A percentile compares a stretch with the other conserved stretches of the same genome.
Conservation (phyloP, 2,797 vertebrate genomes). For the Acridotheres tristis region DNA sequence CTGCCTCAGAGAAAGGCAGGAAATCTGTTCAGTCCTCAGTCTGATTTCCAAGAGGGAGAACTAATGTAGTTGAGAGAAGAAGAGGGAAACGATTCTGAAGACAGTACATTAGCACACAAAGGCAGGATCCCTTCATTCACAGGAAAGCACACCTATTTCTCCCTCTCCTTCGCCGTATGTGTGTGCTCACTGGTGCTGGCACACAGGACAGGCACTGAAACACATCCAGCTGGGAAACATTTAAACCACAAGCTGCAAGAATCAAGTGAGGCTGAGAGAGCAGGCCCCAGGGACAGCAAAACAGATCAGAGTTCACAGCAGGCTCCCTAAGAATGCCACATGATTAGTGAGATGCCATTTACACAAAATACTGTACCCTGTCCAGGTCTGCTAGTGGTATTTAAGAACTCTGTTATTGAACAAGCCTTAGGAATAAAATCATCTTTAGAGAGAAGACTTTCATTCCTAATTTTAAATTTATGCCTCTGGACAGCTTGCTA, state of each 20-base stretch:
- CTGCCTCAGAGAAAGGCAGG: slow-evolving; percentile 47
- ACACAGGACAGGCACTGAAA: neutral
- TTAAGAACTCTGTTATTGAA: neutral
- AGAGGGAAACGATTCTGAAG: slow-evolving; percentile 38
- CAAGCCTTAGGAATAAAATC: neutral
- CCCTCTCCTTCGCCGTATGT: neutral
- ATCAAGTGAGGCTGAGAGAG: neutral
- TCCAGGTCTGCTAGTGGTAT: neutral
- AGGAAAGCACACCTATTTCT: neutral
- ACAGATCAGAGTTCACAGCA: neutral
- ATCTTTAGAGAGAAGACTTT: neutral
- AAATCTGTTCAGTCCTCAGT: slow-evolving; percentile 59
- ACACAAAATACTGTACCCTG: neutral
- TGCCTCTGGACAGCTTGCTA: neutral
- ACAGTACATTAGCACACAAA: neutral
- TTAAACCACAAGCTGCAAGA: neutral
- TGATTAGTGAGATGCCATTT: neutral
- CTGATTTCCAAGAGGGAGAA: slow-evolving; percentile 38
- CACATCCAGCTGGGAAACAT: neutral
- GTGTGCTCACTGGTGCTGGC: neutral
- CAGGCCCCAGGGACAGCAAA: neutral
- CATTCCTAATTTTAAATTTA: neutral
- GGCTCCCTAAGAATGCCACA: neutral
- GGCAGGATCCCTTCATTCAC: neutral
- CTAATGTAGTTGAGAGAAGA: slow-evolving; percentile 59